Evolutionary conservation across 2,797 vertebrate genomes (phyloP), one percentile per base, ranked within the genome.

Genomic region (Malacoctenus gilli): DNA sequence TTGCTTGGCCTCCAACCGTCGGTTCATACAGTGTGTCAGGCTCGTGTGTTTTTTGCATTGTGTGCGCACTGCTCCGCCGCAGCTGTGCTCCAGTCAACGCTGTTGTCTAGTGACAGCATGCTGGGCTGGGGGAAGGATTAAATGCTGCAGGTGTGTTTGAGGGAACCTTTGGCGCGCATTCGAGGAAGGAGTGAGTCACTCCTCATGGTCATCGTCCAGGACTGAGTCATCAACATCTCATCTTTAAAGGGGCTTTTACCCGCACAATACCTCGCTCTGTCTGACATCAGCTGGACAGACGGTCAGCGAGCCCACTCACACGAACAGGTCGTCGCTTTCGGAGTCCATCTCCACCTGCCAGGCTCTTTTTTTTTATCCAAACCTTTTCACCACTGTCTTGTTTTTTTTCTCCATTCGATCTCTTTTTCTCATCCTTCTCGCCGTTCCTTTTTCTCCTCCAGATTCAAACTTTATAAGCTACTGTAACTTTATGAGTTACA

Each of bases 181-280:
- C 11, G 65, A 83, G 90, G 91, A 91, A 91, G 80, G 70, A 90
- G 76, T 92, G 91, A 92, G 86, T 93, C 91, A 93, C 77, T 79
- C 76, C 39, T 74, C 72, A 48, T 75, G 71, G 66, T 89, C 77
- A 72, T 84, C 77, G 78, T 87, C 85, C 80, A 84, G 68, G 69
- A 77, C 79, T 89, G 89, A 92, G 84, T 90, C 89, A 90, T 73
- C 64, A 74, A 70, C 64, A 61, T 70, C 72, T 74, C 54, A 62
- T 76, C 75, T 81, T 77, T 77, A 63, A 56, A 66, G 55, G 50
- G 36, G 11, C 57, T 83, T 73, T 84, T 70, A 81, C 60, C 65
- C 53, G 3, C 42, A 67, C 65, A 61, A 75, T 71, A 73, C 44
- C 39, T 58, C 4, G 3, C 64, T 80, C 54, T 58, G 49, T 84